Conservation (phyloP, 1,140 invertebrate genomes). For the Bombus fervidus region DNA sequence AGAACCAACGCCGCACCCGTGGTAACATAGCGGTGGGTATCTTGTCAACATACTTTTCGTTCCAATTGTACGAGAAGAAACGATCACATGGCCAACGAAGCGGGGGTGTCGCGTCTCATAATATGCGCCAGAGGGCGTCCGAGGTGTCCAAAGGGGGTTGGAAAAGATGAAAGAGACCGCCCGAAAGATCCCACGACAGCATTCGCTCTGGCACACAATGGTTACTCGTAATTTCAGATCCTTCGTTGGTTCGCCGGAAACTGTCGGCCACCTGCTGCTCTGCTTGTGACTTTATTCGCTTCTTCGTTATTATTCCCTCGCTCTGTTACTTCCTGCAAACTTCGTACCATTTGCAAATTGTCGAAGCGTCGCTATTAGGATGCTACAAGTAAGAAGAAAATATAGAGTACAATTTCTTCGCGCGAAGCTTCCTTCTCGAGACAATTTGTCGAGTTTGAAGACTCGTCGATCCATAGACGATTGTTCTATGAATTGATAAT, state of each 20-base stretch:
- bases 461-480: no score
- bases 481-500: no score
- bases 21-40: constrained; percentile 23
- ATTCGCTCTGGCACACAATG: constrained; percentile 70
- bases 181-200: constrained; percentile 74
- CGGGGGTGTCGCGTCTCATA: constrained; percentile 58
- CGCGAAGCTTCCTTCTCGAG: no score
- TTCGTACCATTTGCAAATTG: neutral
- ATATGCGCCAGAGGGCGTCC: constrained; percentile 55
- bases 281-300: constrained; percentile 80
- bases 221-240: constrained; percentile 72
- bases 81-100: constrained; percentile 11
- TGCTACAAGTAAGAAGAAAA: no score
- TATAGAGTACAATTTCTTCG: no score
- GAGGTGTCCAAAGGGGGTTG: constrained; percentile 66
- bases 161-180: constrained; percentile 79
- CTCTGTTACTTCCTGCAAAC: neutral
- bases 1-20: neutral
- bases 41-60: constrained; percentile 55
- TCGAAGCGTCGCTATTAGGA: neutral
- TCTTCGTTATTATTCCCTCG: neutral
- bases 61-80: constrained; percentile 11
- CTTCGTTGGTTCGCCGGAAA: constrained; percentile 65
- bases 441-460: no score
- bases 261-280: constrained; percentile 78